phyloP scores from a whole-genome alignment of 2,113 vertebrate species.

The Microtus richardsoni region DNA sequence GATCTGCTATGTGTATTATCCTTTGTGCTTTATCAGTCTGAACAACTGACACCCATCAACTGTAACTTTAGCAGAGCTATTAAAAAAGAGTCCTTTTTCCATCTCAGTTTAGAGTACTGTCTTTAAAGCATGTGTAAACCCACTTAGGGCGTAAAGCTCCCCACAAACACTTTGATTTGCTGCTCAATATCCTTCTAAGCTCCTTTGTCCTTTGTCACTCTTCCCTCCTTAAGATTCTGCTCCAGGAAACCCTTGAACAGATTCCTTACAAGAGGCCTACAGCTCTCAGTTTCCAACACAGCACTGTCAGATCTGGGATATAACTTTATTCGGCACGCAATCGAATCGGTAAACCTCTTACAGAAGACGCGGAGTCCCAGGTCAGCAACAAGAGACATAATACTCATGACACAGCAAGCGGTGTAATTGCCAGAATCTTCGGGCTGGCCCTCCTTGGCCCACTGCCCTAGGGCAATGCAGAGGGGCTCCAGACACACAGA shows the following conservation, averaged over 20 bases:
- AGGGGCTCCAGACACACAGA: background rate
- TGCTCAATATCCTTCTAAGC: background rate
- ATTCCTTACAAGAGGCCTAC: background rate
- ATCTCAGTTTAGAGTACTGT: background rate
- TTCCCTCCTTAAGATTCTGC: background rate
- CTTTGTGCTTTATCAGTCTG: background rate
- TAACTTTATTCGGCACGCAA: background rate
- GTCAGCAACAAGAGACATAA: background rate
- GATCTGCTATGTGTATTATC: background rate
- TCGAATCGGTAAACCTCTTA: background rate
- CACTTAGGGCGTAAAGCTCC: background rate
- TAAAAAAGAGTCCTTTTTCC: background rate
- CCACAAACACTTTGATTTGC: background rate
- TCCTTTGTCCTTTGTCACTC: background rate
- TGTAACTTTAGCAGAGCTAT: background rate
- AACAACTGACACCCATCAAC: background rate
- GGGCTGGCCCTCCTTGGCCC: background rate
- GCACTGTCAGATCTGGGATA: background rate
- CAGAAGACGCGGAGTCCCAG: background rate
- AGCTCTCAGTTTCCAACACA: background rate
- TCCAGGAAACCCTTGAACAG: constrained; percentile 8
- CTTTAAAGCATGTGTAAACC: background rate
- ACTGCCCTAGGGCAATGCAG: background rate
- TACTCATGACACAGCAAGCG: background rate
- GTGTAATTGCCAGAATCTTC: background rate